Base-by-base conservation (phyloP, 1,140 invertebrate genomes). In the Arion vulgaris region DNA sequence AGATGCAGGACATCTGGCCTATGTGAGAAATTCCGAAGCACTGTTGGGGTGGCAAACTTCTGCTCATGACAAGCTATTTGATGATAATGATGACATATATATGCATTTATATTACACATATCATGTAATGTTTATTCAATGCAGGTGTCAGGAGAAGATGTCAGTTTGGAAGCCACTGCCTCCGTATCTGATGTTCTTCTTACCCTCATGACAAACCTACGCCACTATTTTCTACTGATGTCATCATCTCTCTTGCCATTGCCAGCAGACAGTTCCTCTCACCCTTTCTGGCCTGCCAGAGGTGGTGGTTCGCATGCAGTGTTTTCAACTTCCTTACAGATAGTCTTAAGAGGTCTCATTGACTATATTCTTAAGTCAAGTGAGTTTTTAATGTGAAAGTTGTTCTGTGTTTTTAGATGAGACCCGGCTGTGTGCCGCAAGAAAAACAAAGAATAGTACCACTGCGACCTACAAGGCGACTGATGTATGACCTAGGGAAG, bases 321-420 rank as follows among this genome's bases (percentile, higher is more conserved):
- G 51, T 91, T 92, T 86, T 88, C 90, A 39, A 90, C 92, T 38
- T 93, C 93, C n/a, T 85, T 94, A 9, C 92, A 93, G 80, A 89
- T 93, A 32, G 93, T 94, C n/a, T 87, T 94, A 17, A 91, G 91
- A 77, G 93, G 93, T 28, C 84, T 94, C 13, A 87, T 94, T 36
- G 93, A 94, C 53, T 94, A 94, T 89, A 92, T 94, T 39, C 84
- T 94, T 13, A 91, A 89, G 87, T 93, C 92, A 72, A 92, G 93
- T 94, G 83, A 89, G 89, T 66, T 66, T 66, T 75, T 41, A 38
- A 2, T 71, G 15, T 71, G n/a, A 32, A 36, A 11, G n/a, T n/a
- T n/a, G n/a, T n/a, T n/a, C n/a, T n/a, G n/a, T n/a, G n/a, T n/a
- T n/a, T n/a, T n/a, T n/a, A n/a, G n/a, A n/a, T n/a, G n/a, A n/a